Percentiles rank a stretch among this genome's conserved stretches.
Conservation (phyloP, 2,113 vertebrate species). For the Fregata magnificens region DNA sequence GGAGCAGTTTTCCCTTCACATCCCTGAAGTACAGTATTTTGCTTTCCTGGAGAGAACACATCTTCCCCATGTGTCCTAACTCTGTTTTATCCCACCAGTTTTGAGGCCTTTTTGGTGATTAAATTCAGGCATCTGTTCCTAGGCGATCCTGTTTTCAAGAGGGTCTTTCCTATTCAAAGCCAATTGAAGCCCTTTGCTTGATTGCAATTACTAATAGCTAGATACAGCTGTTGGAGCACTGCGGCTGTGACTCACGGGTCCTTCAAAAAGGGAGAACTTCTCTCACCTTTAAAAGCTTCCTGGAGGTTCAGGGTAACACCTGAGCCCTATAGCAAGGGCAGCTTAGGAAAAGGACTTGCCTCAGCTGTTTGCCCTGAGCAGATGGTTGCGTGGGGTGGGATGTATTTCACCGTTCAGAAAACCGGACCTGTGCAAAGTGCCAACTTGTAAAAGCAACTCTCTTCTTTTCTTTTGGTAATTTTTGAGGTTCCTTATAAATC, state of each 20-base stretch:
- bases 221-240: neutral
- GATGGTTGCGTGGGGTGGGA: neutral
- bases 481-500: neutral
- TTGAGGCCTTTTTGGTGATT: neutral
- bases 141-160: neutral
- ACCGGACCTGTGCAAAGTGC: neutral
- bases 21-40: neutral
- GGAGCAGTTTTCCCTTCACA: neutral
- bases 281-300: neutral
- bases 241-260: neutral
- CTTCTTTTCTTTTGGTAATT: neutral
- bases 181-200: neutral
- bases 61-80: neutral
- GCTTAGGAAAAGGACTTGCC: neutral
- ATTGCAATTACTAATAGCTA: neutral
- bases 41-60: neutral
- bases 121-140: neutral
- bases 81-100: neutral
- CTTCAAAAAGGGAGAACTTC: neutral
- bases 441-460: neutral
- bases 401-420: neutral
- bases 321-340: neutral
- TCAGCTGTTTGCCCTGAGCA: neutral
- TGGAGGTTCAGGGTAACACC: neutral
- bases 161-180: neutral